A percentile compares a stretch with the other conserved stretches of the same genome.
Evolutionary conservation across 1,140 invertebrate genomes (phyloP).

Genomic region (Venustaconcha ellipsiformis): DNA sequence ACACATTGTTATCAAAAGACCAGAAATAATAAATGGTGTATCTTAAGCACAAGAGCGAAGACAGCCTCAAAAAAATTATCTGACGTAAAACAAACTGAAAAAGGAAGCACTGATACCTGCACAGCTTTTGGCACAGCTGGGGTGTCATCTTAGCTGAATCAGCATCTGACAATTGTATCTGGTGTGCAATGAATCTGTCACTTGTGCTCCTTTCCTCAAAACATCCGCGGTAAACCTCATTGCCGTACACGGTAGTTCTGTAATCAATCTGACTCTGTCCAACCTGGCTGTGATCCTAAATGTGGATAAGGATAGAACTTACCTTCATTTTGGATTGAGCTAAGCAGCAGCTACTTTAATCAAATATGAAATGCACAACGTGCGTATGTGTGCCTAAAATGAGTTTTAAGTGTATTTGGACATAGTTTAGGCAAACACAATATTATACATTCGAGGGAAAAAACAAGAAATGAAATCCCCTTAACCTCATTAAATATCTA

Average conservation of each 20-base stretch:
- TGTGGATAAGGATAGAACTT: neutral
- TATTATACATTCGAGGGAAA: too few relatives aligned
- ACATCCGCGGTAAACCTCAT: slow-evolving; percentile 52
- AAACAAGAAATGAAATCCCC: too few relatives aligned
- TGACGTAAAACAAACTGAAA: neutral
- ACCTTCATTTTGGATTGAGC: too few relatives aligned
- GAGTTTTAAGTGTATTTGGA: too few relatives aligned
- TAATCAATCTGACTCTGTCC: slow-evolving; percentile 46
- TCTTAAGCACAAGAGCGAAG: neutral
- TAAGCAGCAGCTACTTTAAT: too few relatives aligned
- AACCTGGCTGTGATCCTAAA: slow-evolving; percentile 47
- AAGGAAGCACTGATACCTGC: slow-evolving; percentile 32
- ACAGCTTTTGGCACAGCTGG: slow-evolving; percentile 38
- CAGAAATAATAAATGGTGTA: neutral
- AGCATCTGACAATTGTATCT: slow-evolving; percentile 9
- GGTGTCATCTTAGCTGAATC: slow-evolving; percentile 35
- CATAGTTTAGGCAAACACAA: too few relatives aligned
- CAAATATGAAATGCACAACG: too few relatives aligned
- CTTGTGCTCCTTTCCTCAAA: slow-evolving; percentile 32
- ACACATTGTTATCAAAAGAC: neutral
- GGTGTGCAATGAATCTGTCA: slow-evolving; percentile 26
- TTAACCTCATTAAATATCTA: too few relatives aligned
- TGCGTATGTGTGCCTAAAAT: too few relatives aligned
- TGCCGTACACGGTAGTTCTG: slow-evolving; percentile 35
- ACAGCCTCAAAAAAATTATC: neutral